Percentiles rank a stretch among this genome's conserved stretches.
Conservation (phyloP, 2,888 invertebrate species). For the Hydraecia micacea region DNA sequence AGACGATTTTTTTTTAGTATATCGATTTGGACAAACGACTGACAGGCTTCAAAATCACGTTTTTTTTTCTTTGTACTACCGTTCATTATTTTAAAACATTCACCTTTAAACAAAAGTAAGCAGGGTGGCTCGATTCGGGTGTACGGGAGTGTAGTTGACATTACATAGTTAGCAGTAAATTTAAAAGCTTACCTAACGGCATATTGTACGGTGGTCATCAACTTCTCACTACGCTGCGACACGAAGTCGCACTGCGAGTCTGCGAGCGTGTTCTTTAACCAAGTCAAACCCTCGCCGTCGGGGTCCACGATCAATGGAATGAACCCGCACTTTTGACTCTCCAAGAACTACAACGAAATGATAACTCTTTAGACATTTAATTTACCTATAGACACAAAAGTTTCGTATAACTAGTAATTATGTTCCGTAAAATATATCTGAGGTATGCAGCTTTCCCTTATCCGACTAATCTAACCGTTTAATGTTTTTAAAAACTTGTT, state of each 20-base stretch:
- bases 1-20: neutral
- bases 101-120: neutral
- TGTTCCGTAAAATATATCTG: neutral
- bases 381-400: neutral
- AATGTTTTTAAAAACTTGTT: neutral
- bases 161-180: neutral
- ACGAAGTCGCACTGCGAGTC: conserved; percentile 93
- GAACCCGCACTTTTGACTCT: conserved; percentile 86
- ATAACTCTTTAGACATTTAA: neutral
- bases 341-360: conserved; percentile 73
- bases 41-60: no score
- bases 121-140: neutral
- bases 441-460: neutral
- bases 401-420: neutral
- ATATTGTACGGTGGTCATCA: conserved; percentile 94
- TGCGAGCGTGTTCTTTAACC: conserved; percentile 93
- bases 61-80: no score
- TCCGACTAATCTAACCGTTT: neutral
- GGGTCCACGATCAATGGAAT: conserved; percentile 97
- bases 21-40: neutral
- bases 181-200: conserved; percentile 90
- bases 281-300: conserved; percentile 94
- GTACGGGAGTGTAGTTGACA: neutral
- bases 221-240: conserved; percentile 94
- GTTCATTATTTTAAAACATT: no score